Conservation (phyloP, 2,888 invertebrate genomes). For the Cotesia congregata region DNA sequence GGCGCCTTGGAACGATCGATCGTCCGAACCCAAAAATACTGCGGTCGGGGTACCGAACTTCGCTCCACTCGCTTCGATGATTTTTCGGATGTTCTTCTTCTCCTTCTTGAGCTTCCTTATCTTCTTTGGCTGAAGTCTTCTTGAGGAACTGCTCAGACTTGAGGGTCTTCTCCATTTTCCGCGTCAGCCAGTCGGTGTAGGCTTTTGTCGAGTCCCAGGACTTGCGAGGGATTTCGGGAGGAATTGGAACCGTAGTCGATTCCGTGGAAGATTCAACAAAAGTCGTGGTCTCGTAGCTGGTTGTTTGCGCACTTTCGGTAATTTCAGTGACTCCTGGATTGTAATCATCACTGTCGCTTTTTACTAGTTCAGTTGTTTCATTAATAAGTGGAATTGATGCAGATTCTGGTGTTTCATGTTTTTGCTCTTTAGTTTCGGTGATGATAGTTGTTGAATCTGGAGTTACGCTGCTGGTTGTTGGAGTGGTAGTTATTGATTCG, state of each 20-base stretch:
- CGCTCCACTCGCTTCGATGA: conserved; percentile 64
- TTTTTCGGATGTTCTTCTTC: conserved; percentile 66
- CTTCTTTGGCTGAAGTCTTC: conserved; percentile 49
- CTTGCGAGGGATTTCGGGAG: conserved; percentile 57
- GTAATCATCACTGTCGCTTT: conserved; percentile 54
- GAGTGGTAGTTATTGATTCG: conserved; percentile 47
- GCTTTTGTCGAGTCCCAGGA: conserved; percentile 63
- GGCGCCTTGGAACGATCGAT: conserved; percentile 70
- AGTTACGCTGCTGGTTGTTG: conserved; percentile 44
- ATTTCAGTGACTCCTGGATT: conserved; percentile 31
- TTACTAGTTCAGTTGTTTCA: conserved; percentile 48
- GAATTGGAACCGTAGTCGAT: conserved; percentile 41
- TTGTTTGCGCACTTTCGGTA: conserved; percentile 50
- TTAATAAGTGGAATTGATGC: conserved; percentile 7
- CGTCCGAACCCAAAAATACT: conserved; percentile 38
- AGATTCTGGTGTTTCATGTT: conserved; percentile 13
- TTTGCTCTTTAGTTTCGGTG: conserved; percentile 27
- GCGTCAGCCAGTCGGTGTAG: conserved; percentile 64
- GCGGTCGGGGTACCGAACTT: conserved; percentile 58
- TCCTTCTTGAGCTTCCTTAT: conserved; percentile 57
- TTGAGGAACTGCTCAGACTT: not conserved
- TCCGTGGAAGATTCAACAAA: conserved; percentile 33
- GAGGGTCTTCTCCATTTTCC: conserved; percentile 45
- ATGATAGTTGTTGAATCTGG: conserved; percentile 44
- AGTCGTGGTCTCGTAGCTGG: conserved; percentile 66